Base-by-base conservation (phyloP, 2,797 vertebrate species). In the Perodicticus potto region DNA sequence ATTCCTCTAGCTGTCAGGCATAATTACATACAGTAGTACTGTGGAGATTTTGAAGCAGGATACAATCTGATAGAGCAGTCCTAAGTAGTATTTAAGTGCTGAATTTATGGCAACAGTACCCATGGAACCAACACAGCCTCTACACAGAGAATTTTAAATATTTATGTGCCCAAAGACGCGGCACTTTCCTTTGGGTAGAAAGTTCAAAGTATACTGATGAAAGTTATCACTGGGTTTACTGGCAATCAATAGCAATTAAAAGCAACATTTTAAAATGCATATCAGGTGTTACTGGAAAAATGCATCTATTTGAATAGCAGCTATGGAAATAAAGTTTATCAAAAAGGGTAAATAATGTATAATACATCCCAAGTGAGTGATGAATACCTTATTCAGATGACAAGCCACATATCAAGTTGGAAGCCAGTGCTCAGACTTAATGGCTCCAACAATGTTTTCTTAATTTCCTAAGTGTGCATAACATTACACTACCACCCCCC, bases 241-340 rank as follows among this genome's bases (percentile, higher is more conserved):
- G 59, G 80, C 86, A 95, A 94, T 95, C 91, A 19, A 73, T 86
- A 94, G 5, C 93, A 97, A 95, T 96, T 95, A 96, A 94, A 96
- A 92, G 61, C 82, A 82, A 37, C 34, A 91, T 95, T 97, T 93
- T 32, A 82, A 95, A 96, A 88, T 84, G 67, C 14, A 0, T 88
- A 92, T 90, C 96, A 96, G 84, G 93, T 97, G 89, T 97, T 98
- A 96, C 93, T 86, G 91, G 96, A 97, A 98, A 98, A 97, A 95
- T 76, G 45, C 61, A 94, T 90, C 93, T 93, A 69, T 80, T 67
- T 93, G 53, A 97, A 97, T 32, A 89, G 89, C 72, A 95, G 85
- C 82, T 93, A 92, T 82, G 81, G 89, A 91, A 95, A 97, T 6
- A 14, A 85, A 92, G 82, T 94, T 97, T 95, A 95, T 96, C 89